These are phyloP conservation scores for Dolichallabes microphthalmus DNA, from an alignment of 2,113 vertebrate genomes.

Conservation along the genomic window DNA sequence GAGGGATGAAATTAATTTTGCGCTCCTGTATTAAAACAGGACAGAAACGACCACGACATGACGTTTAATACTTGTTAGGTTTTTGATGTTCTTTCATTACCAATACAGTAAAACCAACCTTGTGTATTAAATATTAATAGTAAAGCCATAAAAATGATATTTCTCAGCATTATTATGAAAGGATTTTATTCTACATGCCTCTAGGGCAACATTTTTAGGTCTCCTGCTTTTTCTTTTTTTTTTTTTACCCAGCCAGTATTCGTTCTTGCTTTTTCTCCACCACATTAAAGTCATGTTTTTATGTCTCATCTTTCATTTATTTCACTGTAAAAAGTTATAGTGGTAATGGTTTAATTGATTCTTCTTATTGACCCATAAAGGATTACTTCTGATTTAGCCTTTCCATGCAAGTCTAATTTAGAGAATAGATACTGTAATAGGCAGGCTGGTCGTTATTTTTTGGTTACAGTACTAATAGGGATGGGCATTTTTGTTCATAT, in stretches of 20 bases:
- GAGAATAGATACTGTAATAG: no score
- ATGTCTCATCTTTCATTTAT: neutral
- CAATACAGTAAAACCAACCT: neutral
- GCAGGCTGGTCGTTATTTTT: no score
- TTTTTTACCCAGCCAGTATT: neutral
- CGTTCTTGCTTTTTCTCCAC: neutral
- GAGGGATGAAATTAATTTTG: neutral
- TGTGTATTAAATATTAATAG: constrained; percentile 12
- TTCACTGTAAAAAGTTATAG: neutral
- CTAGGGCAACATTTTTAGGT: neutral
- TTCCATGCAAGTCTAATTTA: neutral
- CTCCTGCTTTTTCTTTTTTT: neutral
- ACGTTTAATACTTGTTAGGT: constrained; percentile 1
- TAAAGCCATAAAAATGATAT: neutral
- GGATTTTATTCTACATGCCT: neutral
- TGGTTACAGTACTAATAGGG: no score
- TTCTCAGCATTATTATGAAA: neutral
- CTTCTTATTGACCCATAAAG: neutral
- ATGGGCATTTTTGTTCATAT: no score
- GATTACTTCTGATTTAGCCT: neutral
- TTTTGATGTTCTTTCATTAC: constrained; percentile 5
- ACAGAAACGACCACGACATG: neutral
- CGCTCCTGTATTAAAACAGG: neutral
- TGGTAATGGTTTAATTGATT: neutral
- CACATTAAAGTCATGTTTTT: neutral